Base-by-base conservation (phyloP, 2,797 vertebrate species). In the Catharus ustulatus region DNA sequence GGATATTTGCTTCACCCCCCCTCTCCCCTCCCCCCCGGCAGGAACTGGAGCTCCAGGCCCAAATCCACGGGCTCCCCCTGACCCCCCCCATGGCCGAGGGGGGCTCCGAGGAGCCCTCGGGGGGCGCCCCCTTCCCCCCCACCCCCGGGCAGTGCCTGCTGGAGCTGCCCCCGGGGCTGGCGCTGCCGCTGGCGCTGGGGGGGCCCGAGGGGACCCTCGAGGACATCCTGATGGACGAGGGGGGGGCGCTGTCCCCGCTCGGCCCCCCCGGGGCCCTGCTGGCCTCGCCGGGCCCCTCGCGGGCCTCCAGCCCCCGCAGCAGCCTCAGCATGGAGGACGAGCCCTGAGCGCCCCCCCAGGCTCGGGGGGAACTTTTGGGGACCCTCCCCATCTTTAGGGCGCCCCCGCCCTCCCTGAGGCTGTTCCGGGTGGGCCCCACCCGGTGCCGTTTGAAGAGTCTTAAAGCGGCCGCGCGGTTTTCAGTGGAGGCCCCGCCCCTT, bases 291-390 rank as follows among this genome's bases (percentile, higher is more conserved):
- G 94, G 98, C 62, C 99, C 99, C 81, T 98, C 98, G 1, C 98
- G 98, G 48, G 98, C 98, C 96, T 99, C 98, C 40, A 99, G 98
- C 92, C 97, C 98, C 76, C 98, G 97, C 95, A 99, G 98, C 98
- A 99, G 98, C 97, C 97, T 99, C 80, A 98, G 98, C 84, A 99
- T 99, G 98, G 99, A 99, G 19, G 98, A 99, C 19, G 98, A 99
- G 73, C 98, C 98, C 95, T 99, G 98, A 99, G 54, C 34, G 32
- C 67, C 62, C 69, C 64, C 76, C 32, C 61, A 12, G 7, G 21
- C 46, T 24, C 2, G 10, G 32, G 46, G 8, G 29, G 29, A 9
- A 15, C 14, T 38, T 45, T 18, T 15, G 6, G 30, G 64, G 38
- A n/a, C 45, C 51, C 29, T 2, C 15, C 42, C 42, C 27, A 5